These are phyloP conservation scores for Rhinoderma darwinii DNA, from an alignment of 2,113 vertebrate genomes.

Conservation along the genomic window DNA sequence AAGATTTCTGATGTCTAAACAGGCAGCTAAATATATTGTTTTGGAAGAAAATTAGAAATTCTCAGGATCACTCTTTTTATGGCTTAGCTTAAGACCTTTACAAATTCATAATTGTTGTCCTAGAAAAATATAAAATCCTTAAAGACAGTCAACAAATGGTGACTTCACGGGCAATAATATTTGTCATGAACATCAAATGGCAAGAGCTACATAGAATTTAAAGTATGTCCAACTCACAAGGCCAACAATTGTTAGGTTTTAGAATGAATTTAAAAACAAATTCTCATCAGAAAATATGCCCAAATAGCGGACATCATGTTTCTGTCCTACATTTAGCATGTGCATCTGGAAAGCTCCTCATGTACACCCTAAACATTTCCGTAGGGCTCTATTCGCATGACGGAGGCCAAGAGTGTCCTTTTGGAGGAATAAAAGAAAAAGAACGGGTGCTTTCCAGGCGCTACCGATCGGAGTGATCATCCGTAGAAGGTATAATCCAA, in stretches of 20 bases:
- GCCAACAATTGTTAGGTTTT: neutral
- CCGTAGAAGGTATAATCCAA: too few relatives aligned
- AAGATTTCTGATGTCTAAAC: conserved; percentile 18
- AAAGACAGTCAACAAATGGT: neutral
- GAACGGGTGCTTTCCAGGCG: too few relatives aligned
- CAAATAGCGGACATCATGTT: too few relatives aligned
- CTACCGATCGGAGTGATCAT: too few relatives aligned
- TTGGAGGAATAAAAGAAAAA: too few relatives aligned
- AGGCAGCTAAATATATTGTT: conserved; percentile 13
- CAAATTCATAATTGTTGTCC: neutral
- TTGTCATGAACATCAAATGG: neutral
- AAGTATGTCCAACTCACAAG: neutral
- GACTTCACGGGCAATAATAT: neutral
- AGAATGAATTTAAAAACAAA: too few relatives aligned
- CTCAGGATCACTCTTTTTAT: neutral
- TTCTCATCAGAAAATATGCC: too few relatives aligned
- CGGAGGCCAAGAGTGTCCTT: too few relatives aligned
- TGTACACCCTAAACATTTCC: too few relatives aligned
- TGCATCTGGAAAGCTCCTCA: too few relatives aligned
- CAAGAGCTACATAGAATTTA: neutral
- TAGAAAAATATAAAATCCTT: neutral
- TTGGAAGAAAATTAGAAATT: neutral
- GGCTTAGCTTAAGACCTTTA: neutral
- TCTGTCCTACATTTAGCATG: too few relatives aligned
- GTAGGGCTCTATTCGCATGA: too few relatives aligned